Base-by-base conservation (phyloP, 2,113 vertebrate genomes). In the Neofelis nebulosa region DNA sequence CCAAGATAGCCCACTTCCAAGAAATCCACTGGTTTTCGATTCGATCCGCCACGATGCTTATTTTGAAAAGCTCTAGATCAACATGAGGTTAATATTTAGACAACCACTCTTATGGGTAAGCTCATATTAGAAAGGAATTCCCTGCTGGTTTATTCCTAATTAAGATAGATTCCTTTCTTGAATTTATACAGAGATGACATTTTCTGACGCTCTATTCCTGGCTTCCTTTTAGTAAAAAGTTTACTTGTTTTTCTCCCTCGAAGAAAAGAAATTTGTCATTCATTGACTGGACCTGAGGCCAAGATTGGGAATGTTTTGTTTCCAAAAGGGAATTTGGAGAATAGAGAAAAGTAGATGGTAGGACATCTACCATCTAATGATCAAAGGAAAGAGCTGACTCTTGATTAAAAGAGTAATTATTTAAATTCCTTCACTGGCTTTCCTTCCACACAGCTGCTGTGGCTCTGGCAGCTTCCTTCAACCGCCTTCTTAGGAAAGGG, bases 11-110 rank as follows among this genome's bases (percentile, higher is more conserved):
- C 27, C 52, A n/a, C 38, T 50, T 91, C 71, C 14, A 69, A 48
- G 66, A 86, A 97, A 89, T 93, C 31, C 25, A 7, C 14, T 76
- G 15, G 57, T 92, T 11, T 78, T 69, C 85, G 16, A 85, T 93
- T 66, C 84, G 80, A 15, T 93, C 74, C 27, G n/a, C 52, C 29
- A 79, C 1, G 21, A 31, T 87, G 18, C 73, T 87, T 81, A 74
- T 55, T 91, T 27, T 93, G 61, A 55, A 89, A 80, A 95, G 55
- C 33, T 88, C 3, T 92, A 52, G 29, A 83, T 97, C 73, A 89
- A 33, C 63, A 38, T 78, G 45, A 89, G 29, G 33, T 45, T 93
- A 41, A 33, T 80, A 63, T 52, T 96, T 88, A 76, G 80, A 61
- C 3, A 85, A 21, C 27, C 38, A 31, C 9, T 65, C 14, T 41